A percentile compares a stretch with the other conserved stretches of the same genome.
Evolutionary conservation across 2,797 vertebrate genomes (phyloP).

Genomic region (Peromyscus melanophrys): DNA sequence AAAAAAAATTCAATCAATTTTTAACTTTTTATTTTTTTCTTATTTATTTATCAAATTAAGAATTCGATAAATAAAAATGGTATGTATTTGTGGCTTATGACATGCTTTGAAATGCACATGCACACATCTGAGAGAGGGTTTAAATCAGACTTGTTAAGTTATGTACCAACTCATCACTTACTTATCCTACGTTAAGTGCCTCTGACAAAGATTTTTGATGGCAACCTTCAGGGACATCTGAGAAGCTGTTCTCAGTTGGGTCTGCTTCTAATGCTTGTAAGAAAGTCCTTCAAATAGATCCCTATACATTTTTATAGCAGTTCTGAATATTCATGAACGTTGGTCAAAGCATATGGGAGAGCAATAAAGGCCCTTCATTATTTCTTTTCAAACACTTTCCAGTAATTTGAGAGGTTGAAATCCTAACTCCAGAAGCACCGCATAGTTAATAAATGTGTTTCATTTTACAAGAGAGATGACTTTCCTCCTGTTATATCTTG

Average conservation of each 20-base stretch:
- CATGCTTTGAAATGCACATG: neutral
- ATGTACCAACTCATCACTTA: neutral
- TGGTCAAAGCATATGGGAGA: neutral
- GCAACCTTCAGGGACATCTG: neutral
- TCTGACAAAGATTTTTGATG: neutral
- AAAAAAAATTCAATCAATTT: neutral
- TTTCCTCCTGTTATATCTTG: neutral
- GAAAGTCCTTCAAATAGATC: neutral
- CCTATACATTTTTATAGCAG: slow-evolving; percentile 14
- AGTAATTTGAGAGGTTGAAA: slow-evolving; percentile 17
- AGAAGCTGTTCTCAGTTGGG: neutral
- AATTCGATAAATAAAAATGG: neutral
- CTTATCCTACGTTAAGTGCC: no score
- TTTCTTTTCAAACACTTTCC: slow-evolving; percentile 54
- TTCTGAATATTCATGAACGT: slow-evolving; percentile 54
- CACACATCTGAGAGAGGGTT: no score
- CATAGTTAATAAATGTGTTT: neutral
- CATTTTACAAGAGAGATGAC: neutral
- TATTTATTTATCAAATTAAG: neutral
- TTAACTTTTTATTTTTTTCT: neutral
- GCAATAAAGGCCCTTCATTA: neutral
- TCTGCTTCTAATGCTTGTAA: neutral
- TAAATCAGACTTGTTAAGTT: neutral
- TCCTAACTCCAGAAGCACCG: neutral
- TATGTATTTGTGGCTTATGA: neutral